A percentile compares a stretch with the other conserved stretches of the same genome.
These are phyloP conservation scores for Grapholita molesta DNA, from an alignment of 1,140 invertebrate genomes.

Conservation along the genomic window DNA sequence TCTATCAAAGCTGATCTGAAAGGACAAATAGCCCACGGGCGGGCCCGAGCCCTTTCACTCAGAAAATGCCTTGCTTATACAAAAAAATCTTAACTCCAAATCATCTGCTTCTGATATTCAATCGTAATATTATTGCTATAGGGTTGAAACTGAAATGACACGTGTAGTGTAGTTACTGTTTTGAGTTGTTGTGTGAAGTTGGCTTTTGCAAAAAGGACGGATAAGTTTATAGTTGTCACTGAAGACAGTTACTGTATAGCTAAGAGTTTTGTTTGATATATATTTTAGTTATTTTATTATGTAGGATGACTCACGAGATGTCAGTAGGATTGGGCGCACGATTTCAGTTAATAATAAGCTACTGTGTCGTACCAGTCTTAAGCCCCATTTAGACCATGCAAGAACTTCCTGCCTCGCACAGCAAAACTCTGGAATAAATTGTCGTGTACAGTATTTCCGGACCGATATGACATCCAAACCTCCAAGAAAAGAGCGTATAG, in stretches of 20 bases:
- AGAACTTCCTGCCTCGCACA: no score
- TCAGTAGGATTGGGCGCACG: no score
- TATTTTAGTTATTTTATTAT: not conserved
- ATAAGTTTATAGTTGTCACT: not conserved
- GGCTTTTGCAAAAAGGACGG: not conserved
- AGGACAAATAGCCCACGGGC: slow-evolving; percentile 9
- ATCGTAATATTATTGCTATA: not conserved
- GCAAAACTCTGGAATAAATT: no score
- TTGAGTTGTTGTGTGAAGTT: not conserved
- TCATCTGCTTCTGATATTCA: not conserved
- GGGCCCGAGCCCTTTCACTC: not conserved
- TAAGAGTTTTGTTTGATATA: not conserved
- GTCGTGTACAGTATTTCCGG: no score
- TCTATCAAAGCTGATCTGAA: slow-evolving; percentile 14
- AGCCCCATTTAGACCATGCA: no score
- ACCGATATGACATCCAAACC: no score
- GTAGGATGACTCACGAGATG: no score
- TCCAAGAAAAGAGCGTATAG: no score
- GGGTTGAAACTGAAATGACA: not conserved
- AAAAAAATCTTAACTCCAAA: not conserved
- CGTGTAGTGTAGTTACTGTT: not conserved
- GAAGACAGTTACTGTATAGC: not conserved
- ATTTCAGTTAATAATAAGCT: no score
- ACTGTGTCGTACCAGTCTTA: no score
- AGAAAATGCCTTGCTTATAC: not conserved